Evolutionary conservation across 2,113 vertebrate genomes (phyloP).

Genomic region (Otocyon megalotis): DNA sequence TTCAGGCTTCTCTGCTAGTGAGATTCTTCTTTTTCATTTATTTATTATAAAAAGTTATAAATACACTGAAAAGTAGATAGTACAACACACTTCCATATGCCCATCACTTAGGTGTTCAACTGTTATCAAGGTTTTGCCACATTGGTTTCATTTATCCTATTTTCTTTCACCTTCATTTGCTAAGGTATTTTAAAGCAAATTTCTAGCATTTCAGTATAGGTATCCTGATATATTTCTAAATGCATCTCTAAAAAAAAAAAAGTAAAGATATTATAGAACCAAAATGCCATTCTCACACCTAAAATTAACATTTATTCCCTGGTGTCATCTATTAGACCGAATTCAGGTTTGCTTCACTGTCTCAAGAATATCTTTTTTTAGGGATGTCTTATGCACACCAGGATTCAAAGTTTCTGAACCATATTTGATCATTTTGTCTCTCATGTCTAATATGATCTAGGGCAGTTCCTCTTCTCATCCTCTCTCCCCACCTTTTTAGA

Average conservation of each 20-base stretch:
- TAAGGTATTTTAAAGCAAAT: conserved; percentile 51
- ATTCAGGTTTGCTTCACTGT: not conserved
- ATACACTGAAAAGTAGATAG: not conserved
- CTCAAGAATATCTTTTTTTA: conserved; percentile 34
- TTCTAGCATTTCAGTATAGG: not conserved
- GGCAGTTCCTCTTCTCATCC: not conserved
- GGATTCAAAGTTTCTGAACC: not conserved
- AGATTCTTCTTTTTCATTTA: conserved; percentile 2
- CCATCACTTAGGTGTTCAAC: not conserved
- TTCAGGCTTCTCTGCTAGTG: conserved; percentile 16
- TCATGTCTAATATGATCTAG: conserved; percentile 5
- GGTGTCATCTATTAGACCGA: not conserved
- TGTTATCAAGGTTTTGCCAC: not conserved
- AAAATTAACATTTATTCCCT: conserved; percentile 9
- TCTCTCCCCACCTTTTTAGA: not conserved
- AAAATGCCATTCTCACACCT: conserved; percentile 34
- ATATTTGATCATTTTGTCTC: conserved; percentile 24
- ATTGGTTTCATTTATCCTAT: conserved; percentile 50
- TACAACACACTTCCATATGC: not conserved
- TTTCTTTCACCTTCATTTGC: conserved; percentile 39
- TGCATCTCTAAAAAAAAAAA: conserved; percentile 57
- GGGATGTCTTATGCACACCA: not conserved
- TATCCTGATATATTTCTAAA: not conserved
- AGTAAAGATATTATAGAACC: conserved; percentile 21
- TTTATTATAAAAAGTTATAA: conserved; percentile 53